Base-by-base conservation (phyloP, 2,113 vertebrate species). In the Todiramphus chloris region DNA sequence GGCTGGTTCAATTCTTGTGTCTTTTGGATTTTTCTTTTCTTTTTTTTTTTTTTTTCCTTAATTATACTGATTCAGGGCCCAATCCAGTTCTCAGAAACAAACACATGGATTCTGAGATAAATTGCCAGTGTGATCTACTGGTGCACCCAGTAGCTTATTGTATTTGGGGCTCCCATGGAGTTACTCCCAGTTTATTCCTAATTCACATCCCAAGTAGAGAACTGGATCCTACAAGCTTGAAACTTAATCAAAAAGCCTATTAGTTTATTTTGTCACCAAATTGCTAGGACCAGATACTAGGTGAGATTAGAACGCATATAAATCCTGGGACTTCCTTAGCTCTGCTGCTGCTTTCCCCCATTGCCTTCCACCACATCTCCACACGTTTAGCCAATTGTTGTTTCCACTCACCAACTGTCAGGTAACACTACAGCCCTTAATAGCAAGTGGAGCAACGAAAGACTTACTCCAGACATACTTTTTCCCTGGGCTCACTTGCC, bases 111-210 rank as follows among this genome's bases (percentile, higher is more conserved):
- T 96, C 68, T 1, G 14, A 73, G 43, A 39, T 10, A 44, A 60
- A 44, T 17, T 1, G 0, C 9, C 33, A 50, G 4, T 0, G 6
- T 51, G n/a, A 51, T 19, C 3, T 39, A 74, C 1, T 1, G 9
- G 43, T 12, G 13, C 9, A 83, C 18, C 19, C 12, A 27, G 24
- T 62, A 56, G 3, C 30, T 63, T 18, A 11, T 9, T 51, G 48
- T 15, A 48, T 28, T 55, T 55, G 19, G 59, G 41, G 15, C 21
- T 70, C 8, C 28, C 5, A 9, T 5, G 4, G 11, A 21, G 9
- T 37, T 56, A 55, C 18, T 55, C 12, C 20, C 14, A 33, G n/a
- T 28, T 80, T 30, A 70, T 13, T 67, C 69, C 21, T 60, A 48
- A 59, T 63, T 59, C 37, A 59, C 9, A 24, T n/a, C 21, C 16